A percentile compares a stretch with the other conserved stretches of the same genome.
These are phyloP conservation scores for Tympanuchus pallidicinctus DNA, from an alignment of 2,113 vertebrate species.

Conservation along the genomic window DNA sequence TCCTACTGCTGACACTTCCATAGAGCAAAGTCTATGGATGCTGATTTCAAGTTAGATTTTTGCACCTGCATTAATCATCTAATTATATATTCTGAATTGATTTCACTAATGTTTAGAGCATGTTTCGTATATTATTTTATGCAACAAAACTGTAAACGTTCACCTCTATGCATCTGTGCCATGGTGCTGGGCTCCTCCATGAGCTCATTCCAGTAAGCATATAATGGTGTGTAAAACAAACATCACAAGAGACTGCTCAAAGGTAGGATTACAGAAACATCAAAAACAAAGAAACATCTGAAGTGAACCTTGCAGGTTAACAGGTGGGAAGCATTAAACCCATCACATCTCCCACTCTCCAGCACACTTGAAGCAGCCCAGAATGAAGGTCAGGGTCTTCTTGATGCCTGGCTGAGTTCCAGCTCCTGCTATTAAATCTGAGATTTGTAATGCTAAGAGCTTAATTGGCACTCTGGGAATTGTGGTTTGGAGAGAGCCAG, in stretches of 20 bases:
- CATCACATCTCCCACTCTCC: neutral
- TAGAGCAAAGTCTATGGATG: neutral
- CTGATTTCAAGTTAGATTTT: neutral
- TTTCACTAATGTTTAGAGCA: neutral
- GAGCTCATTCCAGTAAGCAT: neutral
- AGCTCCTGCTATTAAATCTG: slow-evolving; percentile 9
- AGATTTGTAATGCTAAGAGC: neutral
- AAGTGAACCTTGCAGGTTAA: neutral
- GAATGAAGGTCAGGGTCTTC: slow-evolving; percentile 33
- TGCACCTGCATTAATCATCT: neutral
- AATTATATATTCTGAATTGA: neutral
- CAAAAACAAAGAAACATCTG: neutral
- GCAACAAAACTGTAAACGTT: neutral
- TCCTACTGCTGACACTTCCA: neutral
- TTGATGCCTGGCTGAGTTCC: neutral
- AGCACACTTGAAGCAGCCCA: neutral
- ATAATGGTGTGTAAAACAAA: neutral
- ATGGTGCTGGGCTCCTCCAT: neutral
- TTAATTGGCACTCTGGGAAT: slow-evolving; percentile 19
- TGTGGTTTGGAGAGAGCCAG: neutral
- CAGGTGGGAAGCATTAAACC: neutral
- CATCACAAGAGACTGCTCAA: neutral
- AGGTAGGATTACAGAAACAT: neutral
- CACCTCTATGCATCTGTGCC: neutral
- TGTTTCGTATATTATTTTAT: neutral